Evolutionary conservation across 2,113 vertebrate species (phyloP).

Genomic region (Procavia capensis): DNA sequence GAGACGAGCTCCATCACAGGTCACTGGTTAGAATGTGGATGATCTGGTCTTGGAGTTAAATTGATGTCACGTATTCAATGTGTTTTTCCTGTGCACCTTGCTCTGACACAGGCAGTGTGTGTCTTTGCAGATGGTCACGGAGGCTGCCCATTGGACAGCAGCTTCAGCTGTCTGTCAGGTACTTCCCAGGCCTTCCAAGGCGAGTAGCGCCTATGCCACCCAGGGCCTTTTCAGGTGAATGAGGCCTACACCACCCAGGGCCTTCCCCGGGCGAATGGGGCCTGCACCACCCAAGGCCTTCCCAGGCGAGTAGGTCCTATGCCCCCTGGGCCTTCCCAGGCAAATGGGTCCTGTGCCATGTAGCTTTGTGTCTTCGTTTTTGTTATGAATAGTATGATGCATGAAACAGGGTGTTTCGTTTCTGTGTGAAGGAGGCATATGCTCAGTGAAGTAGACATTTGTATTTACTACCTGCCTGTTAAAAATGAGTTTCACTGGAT

Average conservation of each 20-base stretch:
- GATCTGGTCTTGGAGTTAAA: not conserved
- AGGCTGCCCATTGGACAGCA: not conserved
- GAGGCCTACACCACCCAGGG: fast-evolving
- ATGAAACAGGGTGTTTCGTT: not conserved
- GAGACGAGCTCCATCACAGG: fast-evolving
- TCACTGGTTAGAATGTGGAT: not conserved
- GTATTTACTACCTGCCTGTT: not conserved
- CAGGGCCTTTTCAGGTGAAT: not conserved
- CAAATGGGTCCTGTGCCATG: fast-evolving
- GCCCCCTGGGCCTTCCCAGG: not conserved
- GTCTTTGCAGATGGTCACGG: not conserved
- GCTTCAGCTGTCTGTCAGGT: not conserved
- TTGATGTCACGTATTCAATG: not conserved
- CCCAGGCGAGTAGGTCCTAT: not conserved
- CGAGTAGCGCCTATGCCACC: fast-evolving
- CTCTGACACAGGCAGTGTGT: not conserved
- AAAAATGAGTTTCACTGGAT: not conserved
- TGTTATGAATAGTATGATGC: not conserved
- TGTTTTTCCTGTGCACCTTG: not conserved
- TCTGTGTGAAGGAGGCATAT: not conserved
- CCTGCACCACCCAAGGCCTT: not conserved
- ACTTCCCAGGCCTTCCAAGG: not conserved
- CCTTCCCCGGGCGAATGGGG: not conserved
- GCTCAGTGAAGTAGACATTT: not conserved
- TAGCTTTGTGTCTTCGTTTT: not conserved